These are phyloP conservation scores for Sinocyclocheilus anophthalmus DNA, from an alignment of 2,113 vertebrate genomes.

Conservation along the genomic window DNA sequence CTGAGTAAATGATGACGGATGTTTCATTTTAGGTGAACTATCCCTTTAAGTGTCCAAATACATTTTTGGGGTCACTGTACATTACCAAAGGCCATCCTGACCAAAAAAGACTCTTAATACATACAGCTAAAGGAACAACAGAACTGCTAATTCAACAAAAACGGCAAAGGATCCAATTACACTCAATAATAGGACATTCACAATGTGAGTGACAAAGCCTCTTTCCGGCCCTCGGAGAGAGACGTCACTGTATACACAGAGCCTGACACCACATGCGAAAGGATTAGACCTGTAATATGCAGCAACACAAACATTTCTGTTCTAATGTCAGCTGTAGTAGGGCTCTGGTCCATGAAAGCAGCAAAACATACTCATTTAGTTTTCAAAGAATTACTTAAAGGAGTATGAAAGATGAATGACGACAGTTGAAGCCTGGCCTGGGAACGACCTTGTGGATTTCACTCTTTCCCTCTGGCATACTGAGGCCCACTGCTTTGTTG, in stretches of 20 bases:
- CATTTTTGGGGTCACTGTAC: neutral
- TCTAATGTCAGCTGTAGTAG: slow-evolving; percentile 17
- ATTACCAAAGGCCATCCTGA: slow-evolving; percentile 11
- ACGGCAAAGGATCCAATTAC: slow-evolving; percentile 23
- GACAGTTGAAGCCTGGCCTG: slow-evolving; percentile 11
- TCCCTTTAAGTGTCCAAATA: neutral
- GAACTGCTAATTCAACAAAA: neutral
- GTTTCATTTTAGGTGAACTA: neutral
- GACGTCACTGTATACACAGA: neutral
- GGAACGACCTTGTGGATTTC: slow-evolving; percentile 17
- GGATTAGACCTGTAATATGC: slow-evolving; percentile 13
- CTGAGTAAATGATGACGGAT: neutral
- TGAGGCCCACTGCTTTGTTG: neutral
- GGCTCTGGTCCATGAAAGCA: neutral
- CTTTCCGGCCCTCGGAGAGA: neutral
- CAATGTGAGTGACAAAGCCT: slow-evolving; percentile 29
- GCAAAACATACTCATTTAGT: neutral
- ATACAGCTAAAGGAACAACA: slow-evolving; percentile 18
- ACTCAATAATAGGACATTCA: slow-evolving; percentile 36
- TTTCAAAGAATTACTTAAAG: slow-evolving; percentile 44
- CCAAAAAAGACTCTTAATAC: neutral
- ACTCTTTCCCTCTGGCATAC: slow-evolving; percentile 4
- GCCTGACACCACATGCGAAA: slow-evolving; percentile 41
- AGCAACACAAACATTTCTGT: slow-evolving; percentile 2
- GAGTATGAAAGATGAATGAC: slow-evolving; percentile 25